These are phyloP conservation scores for Bembecia ichneumoniformis DNA, from an alignment of 2,888 invertebrate genomes.

Conservation along the genomic window DNA sequence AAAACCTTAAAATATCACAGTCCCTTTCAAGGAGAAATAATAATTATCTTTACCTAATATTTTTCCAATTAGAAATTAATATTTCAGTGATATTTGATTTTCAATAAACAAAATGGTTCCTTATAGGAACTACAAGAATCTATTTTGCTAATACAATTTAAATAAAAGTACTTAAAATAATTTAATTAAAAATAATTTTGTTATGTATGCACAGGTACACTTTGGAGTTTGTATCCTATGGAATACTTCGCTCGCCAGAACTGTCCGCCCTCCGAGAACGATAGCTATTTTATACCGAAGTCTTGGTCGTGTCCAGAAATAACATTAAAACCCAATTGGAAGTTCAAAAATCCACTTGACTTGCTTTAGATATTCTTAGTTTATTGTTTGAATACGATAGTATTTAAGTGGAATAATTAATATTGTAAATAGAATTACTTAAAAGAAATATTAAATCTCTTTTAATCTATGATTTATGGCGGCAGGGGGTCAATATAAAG, in stretches of 20 bases:
- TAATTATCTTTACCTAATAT: no score
- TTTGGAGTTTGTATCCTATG: conserved; percentile 85
- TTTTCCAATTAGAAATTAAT: no score
- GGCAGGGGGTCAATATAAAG: no score
- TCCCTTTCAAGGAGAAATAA: no score
- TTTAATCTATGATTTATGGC: no score
- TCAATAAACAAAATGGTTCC: no score
- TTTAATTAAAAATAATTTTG: no score
- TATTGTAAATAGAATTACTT: background rate
- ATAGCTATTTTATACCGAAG: conserved; percentile 60
- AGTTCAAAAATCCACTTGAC: conserved; percentile 51
- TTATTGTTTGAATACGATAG: background rate
- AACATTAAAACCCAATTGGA: conserved; percentile 58
- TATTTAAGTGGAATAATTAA: background rate
- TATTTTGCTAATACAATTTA: background rate
- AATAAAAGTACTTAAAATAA: background rate
- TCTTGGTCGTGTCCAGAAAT: conserved; percentile 63
- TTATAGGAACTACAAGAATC: no score
- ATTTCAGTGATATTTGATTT: no score
- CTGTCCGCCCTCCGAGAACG: conserved; percentile 71
- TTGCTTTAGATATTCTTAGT: conserved; percentile 14
- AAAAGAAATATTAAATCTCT: background rate
- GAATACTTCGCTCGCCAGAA: conserved; percentile 88
- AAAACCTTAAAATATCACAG: no score
- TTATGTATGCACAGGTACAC: conserved; percentile 64